Base-by-base conservation (phyloP, 2,113 vertebrate genomes). In the Trachemys scripta region DNA sequence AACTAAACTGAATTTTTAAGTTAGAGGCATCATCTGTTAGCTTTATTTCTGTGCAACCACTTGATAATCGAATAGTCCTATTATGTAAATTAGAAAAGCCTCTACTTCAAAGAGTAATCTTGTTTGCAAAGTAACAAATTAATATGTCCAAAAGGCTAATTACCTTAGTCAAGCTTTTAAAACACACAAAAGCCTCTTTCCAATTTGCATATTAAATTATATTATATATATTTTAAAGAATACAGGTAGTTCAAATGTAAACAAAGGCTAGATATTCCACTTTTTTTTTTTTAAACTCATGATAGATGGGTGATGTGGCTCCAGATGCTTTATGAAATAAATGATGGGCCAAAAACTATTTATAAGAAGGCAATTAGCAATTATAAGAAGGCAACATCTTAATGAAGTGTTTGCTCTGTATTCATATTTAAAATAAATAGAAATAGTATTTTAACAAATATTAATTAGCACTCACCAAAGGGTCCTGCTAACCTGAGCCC, bases 401-500 rank as follows among this genome's bases (percentile, higher is more conserved):
- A 78, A 88, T 14, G 16, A 0, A 1, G 4, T 59, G 65, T 59
- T 24, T 92, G 49, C 19, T 84, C 54, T 59, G 47, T 38, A 27
- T 75, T 90, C 90, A 85, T 5, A 3, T 76, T 89, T 89, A 92
- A 79, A 0, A 0, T 47, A 93, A 94, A 75, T 4, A 85, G 82
- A 85, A 94, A 89, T 0, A 1, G 38, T 81, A 94, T 35, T 91
- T 92, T 85, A 92, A 89, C 47, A 91, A 51, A 38, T 22, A 72
- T 59, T 31, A 95, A 69, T 2, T 90, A 78, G 84, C 94, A 97
- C 98, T 98, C 98, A 99, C 99, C 99, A 42, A 99, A 99, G 9
- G 99, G 99, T 65, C 99, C 99, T 31, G 99, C 99, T 93, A 99
- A 98, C 89, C 99, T 98, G 90, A 99, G 98, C 82, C 99, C 99